phyloP scores from a whole-genome alignment of 2,113 vertebrate species.

The Sinocyclocheilus rhinocerous region DNA sequence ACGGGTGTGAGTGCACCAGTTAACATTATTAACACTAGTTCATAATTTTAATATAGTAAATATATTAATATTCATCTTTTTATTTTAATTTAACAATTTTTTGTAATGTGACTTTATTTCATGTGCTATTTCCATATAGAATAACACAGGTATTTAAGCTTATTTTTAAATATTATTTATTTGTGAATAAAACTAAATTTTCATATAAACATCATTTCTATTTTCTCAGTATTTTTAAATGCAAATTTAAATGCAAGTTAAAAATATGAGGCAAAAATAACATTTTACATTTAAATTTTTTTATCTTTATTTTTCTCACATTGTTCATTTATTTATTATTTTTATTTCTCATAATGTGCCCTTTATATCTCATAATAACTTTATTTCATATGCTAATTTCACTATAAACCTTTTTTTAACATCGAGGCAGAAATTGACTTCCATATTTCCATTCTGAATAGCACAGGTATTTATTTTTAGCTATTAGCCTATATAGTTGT shows the following conservation, averaged over 20 bases:
- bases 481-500: background rate
- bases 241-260: no score
- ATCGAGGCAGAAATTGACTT: background rate
- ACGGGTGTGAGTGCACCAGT: background rate
- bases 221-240: no score
- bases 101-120: background rate
- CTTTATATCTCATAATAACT: background rate
- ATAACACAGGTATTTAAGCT: background rate
- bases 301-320: background rate
- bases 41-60: background rate
- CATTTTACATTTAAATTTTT: background rate
- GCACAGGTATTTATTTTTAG: background rate
- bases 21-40: no score
- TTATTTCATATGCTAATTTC: background rate
- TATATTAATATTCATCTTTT: background rate
- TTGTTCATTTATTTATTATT: background rate
- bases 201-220: no score
- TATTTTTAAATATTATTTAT: no score
- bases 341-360: background rate
- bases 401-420: background rate
- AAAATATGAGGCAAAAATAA: no score
- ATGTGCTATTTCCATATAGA: background rate
- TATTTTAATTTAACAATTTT: background rate
- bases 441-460: background rate
- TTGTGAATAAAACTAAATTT: no score